phyloP scores from a whole-genome alignment of 2,888 invertebrate genomes.

The Xanthorhoe designata region DNA sequence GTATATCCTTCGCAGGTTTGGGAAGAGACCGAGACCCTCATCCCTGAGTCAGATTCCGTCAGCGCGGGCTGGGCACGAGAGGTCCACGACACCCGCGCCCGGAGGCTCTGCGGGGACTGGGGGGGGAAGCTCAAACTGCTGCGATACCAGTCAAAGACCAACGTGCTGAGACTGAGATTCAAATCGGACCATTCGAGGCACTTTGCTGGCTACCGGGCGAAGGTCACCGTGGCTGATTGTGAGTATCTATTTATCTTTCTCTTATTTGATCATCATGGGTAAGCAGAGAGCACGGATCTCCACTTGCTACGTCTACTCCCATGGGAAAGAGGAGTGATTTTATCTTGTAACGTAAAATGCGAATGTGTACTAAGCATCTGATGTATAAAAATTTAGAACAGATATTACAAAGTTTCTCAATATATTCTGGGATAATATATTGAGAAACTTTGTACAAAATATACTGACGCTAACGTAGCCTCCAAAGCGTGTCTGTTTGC shows the following conservation, averaged over 20 bases:
- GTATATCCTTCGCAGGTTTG: slow-evolving; percentile 60
- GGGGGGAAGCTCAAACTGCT: slow-evolving; percentile 90
- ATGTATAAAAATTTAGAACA: no score
- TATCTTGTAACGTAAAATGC: no score
- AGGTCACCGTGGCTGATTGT: slow-evolving; percentile 83
- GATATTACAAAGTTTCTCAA: no score
- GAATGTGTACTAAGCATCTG: no score
- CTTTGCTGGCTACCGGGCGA: slow-evolving; percentile 90
- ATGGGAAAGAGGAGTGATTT: no score
- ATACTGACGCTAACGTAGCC: no score
- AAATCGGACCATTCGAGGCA: slow-evolving; percentile 92
- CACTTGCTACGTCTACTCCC: no score
- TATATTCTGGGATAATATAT: no score
- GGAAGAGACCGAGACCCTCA: slow-evolving; percentile 70
- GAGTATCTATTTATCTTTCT: slow-evolving; percentile 26
- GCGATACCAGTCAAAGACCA: slow-evolving; percentile 86
- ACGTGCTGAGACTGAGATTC: slow-evolving; percentile 88
- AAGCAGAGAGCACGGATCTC: no score
- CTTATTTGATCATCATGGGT: no score
- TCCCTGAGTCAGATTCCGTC: slow-evolving; percentile 71
- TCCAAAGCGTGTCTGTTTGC: no score
- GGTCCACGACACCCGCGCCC: slow-evolving; percentile 59
- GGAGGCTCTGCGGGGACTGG: slow-evolving; percentile 92
- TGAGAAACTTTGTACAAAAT: no score
- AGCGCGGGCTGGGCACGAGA: slow-evolving; percentile 75